Percentiles rank a stretch among this genome's conserved stretches.
Conservation (phyloP, 1,140 invertebrate species). For the Homarus americanus region DNA sequence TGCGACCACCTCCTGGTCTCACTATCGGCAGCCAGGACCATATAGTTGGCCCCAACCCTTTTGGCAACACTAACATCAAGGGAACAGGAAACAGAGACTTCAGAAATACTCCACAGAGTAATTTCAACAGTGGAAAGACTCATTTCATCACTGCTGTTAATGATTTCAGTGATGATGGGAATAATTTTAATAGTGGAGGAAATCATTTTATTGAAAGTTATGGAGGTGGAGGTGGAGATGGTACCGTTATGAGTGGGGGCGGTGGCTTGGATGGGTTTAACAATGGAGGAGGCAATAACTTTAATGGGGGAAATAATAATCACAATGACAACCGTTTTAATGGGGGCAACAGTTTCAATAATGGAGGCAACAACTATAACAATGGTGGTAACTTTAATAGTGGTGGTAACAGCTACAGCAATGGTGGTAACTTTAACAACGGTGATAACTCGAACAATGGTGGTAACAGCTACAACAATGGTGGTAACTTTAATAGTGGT, state of each 20-base stretch:
- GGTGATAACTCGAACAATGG: background rate
- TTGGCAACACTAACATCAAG: background rate
- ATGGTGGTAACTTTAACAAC: background rate
- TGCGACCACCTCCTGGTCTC: conserved; percentile 7
- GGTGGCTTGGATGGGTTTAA: background rate
- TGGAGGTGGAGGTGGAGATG: background rate
- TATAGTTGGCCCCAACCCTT: conserved; percentile 31
- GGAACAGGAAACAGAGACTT: background rate
- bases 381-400: background rate
- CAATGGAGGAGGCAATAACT: background rate
- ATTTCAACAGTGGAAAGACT: conserved; percentile 11
- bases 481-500: background rate
- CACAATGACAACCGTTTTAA: background rate
- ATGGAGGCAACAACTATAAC: background rate
- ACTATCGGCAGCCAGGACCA: conserved; percentile 38
- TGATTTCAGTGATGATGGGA: background rate
- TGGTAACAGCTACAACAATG: background rate
- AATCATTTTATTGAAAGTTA: background rate
- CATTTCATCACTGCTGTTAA: background rate
- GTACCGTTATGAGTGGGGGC: background rate
- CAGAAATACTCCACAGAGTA: background rate
- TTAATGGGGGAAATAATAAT: background rate
- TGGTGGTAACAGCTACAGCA: conserved; percentile 6
- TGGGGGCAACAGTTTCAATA: background rate
- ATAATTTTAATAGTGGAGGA: background rate